These are phyloP conservation scores for Ferrisia virgata DNA, from an alignment of 2,888 invertebrate species.

Conservation along the genomic window DNA sequence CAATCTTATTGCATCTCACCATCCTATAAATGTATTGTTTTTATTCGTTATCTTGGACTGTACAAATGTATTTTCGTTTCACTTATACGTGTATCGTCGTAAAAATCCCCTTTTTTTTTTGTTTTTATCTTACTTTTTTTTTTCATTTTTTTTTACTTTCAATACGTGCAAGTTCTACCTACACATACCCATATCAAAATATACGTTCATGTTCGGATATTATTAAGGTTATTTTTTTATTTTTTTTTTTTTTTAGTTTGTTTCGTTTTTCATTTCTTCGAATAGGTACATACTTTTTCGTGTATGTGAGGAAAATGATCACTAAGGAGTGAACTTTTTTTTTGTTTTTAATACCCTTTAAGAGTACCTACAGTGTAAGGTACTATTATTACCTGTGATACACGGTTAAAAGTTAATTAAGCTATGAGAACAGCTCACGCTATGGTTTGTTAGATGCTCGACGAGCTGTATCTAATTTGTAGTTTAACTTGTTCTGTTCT, in stretches of 20 bases:
- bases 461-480: constrained; percentile 6
- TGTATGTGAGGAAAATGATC: too few species aligned
- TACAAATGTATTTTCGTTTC: neutral
- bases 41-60: neutral
- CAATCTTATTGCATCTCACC: neutral
- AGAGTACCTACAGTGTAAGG: too few species aligned
- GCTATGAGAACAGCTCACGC: neutral
- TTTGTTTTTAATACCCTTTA: too few species aligned
- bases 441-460: neutral
- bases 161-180: too few species aligned
- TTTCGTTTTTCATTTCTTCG: too few species aligned
- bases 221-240: too few species aligned
- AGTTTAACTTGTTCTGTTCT: constrained; percentile 9
- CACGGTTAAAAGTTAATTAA: neutral
- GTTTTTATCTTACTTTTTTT: neutral
- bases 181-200: too few species aligned
- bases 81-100: neutral
- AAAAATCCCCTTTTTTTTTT: neutral
- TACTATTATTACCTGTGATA: neutral
- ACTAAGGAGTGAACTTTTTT: neutral
- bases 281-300: too few species aligned
- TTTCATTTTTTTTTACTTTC: too few species aligned
- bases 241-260: too few species aligned
- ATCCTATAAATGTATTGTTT: neutral
- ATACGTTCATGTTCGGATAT: too few species aligned